These are phyloP conservation scores for Carpatolechia fugitivella DNA, from an alignment of 2,888 invertebrate species.

Conservation along the genomic window DNA sequence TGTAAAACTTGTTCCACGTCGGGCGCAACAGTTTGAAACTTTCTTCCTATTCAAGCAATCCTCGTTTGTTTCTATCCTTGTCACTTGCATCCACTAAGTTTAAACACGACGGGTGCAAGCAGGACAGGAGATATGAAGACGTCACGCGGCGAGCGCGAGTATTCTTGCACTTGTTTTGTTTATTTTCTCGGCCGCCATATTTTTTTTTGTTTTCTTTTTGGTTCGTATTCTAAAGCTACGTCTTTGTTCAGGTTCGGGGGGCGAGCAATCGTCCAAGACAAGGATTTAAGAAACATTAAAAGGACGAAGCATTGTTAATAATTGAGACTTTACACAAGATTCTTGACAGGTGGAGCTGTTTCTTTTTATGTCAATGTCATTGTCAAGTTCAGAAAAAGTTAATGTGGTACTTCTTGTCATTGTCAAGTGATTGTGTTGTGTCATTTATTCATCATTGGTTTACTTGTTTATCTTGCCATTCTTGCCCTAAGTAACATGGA, in stretches of 20 bases:
- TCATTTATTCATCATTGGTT: too few relatives aligned
- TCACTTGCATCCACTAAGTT: constrained; percentile 35
- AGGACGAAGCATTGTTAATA: constrained; percentile 3
- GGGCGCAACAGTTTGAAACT: constrained; percentile 67
- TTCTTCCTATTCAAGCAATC: constrained; percentile 68
- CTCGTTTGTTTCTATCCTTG: constrained; percentile 46
- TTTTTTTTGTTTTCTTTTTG: constrained; percentile 47
- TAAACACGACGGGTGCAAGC: constrained; percentile 49
- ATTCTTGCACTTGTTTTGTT: constrained; percentile 77
- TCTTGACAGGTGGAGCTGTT: constrained; percentile 4
- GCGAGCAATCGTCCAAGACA: constrained; percentile 61
- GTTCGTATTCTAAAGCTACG: constrained; percentile 65
- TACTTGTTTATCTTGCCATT: too few relatives aligned
- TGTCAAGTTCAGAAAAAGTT: background rate
- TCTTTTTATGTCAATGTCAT: background rate
- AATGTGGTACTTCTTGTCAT: background rate
- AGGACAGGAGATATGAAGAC: constrained; percentile 73
- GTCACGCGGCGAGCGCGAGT: constrained; percentile 75
- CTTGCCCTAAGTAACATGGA: too few relatives aligned
- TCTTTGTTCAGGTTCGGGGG: constrained; percentile 70
- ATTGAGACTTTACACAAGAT: constrained; percentile 1
- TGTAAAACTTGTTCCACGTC: constrained; percentile 74
- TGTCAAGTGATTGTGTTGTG: too few relatives aligned
- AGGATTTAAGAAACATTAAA: background rate
- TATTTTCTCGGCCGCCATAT: constrained; percentile 63